Percentiles rank a stretch among this genome's conserved stretches.
Evolutionary conservation across 2,113 vertebrate species (phyloP).

Genomic region (Nanger granti): DNA sequence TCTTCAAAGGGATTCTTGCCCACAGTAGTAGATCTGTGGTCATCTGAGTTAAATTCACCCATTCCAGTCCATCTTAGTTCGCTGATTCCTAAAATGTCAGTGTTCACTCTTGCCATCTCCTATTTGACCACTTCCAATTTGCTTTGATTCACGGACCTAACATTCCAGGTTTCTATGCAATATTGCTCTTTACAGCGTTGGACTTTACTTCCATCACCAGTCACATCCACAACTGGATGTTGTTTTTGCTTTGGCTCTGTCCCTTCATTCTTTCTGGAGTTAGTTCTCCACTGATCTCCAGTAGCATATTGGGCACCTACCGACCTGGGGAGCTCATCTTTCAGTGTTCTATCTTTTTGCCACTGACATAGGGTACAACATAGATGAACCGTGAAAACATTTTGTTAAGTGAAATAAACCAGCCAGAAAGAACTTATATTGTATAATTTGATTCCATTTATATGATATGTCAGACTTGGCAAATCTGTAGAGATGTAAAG

Average conservation of each 20-base stretch:
- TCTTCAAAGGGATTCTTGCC: not conserved
- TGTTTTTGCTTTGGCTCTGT: not conserved
- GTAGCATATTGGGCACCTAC: not conserved
- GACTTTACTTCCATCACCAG: not conserved
- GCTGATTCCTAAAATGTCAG: not conserved
- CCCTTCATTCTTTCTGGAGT: not conserved
- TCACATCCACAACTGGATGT: not conserved
- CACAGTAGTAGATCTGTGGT: not conserved
- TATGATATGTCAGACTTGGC: not conserved
- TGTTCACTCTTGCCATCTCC: not conserved
- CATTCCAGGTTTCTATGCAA: not conserved
- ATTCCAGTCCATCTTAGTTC: not conserved
- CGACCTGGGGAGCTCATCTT: not conserved
- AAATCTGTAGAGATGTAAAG: not conserved
- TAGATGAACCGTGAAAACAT: not conserved
- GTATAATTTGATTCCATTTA: not conserved
- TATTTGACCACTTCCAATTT: not conserved
- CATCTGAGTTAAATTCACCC: not conserved
- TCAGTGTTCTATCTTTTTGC: not conserved
- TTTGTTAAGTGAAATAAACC: not conserved
- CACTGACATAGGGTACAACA: not conserved
- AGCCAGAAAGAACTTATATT: not conserved
- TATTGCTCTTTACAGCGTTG: accelerated
- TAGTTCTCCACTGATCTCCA: not conserved
- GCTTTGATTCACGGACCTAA: not conserved